These are phyloP conservation scores for Bos taurus DNA, from an alignment of 2,113 vertebrate genomes.

Conservation along the genomic window ARS-UCD2.0 NC_037343.1:12817001-12817500, in stretches of 20 bases:
- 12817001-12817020: conserved; percentile 48
- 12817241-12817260: background rate
- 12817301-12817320: background rate
- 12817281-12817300: background rate
- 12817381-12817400: background rate
- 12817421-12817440: background rate
- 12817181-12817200: background rate
- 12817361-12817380: background rate
- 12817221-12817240: background rate
- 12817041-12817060: background rate
- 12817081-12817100: background rate
- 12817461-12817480: rapidly evolving
- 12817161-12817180: conserved; percentile 29
- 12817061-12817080: background rate
- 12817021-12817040: conserved; percentile 10
- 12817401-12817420: background rate
- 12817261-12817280: background rate
- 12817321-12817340: background rate
- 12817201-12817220: background rate
- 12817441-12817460: background rate
- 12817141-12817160: background rate
- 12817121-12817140: background rate
- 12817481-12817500: background rate
- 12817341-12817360: background rate
- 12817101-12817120: background rate